phyloP scores from a whole-genome alignment of 2,888 invertebrate species.

The Trichopoda pennipes region DNA sequence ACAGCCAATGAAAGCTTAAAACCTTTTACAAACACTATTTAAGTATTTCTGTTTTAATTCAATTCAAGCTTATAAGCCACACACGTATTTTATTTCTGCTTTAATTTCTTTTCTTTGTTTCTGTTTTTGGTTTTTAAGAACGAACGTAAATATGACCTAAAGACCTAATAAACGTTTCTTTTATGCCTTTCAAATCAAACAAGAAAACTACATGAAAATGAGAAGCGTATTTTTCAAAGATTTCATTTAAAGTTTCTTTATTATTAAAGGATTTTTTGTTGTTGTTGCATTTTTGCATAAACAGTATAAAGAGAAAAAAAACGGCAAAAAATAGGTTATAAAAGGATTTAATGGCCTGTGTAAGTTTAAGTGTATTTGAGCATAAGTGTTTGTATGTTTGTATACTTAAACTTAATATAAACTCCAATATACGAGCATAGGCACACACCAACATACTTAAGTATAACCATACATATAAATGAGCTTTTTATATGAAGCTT shows the following conservation, averaged over 20 bases:
- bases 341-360: slow-evolving; percentile 59
- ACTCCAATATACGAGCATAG: slow-evolving; percentile 13
- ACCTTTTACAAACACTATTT: background rate
- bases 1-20: background rate
- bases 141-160: slow-evolving; percentile 61
- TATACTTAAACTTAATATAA: slow-evolving; percentile 29
- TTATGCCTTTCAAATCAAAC: slow-evolving; percentile 3
- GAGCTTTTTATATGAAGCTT: slow-evolving; percentile 4
- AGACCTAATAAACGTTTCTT: slow-evolving; percentile 60
- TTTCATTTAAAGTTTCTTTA: slow-evolving; percentile 44
- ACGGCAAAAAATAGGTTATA: slow-evolving; percentile 47
- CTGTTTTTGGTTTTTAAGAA: slow-evolving; percentile 9
- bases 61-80: slow-evolving; percentile 8
- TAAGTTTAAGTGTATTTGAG: slow-evolving; percentile 26
- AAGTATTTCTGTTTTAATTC: background rate
- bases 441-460: background rate
- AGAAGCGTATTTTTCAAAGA: slow-evolving; percentile 47
- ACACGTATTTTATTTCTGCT: slow-evolving; percentile 35
- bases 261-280: slow-evolving; percentile 46
- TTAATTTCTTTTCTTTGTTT: slow-evolving; percentile 6
- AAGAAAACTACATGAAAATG: slow-evolving; percentile 36
- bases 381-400: slow-evolving; percentile 2
- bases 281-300: slow-evolving; percentile 47
- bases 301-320: slow-evolving; percentile 20
- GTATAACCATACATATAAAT: slow-evolving; percentile 22